Conservation (phyloP, 2,888 invertebrate genomes). For the Lepetodrilus schrolli region DNA sequence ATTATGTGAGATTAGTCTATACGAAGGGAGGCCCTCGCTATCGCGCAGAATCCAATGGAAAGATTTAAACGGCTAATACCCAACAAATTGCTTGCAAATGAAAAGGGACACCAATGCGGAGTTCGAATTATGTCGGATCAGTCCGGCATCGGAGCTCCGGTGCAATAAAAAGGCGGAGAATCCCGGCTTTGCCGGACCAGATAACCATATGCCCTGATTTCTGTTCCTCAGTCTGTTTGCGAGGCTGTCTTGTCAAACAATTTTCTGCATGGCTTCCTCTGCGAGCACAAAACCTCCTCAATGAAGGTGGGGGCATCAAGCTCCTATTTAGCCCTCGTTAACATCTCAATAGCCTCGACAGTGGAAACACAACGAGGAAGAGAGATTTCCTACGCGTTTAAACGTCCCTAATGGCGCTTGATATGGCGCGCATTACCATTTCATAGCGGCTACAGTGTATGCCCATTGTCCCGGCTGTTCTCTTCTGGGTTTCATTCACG, state of each 20-base stretch:
- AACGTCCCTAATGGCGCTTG: constrained; percentile 41
- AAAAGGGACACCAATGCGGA: constrained; percentile 36
- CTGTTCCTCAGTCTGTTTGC: constrained; percentile 9
- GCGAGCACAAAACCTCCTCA: constrained; percentile 20
- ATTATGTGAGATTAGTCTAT: constrained; percentile 46
- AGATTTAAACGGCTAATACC: constrained; percentile 51
- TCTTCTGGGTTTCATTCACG: background rate
- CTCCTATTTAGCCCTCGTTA: background rate
- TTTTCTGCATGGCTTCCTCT: constrained; percentile 27
- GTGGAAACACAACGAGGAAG: constrained; percentile 26
- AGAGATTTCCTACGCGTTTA: constrained; percentile 26
- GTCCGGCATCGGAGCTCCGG: background rate
- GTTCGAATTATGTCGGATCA: constrained; percentile 10
- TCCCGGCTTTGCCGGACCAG: constrained; percentile 29
- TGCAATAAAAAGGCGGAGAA: constrained; percentile 28
- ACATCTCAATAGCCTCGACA: constrained; percentile 12
- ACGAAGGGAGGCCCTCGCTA: constrained; percentile 36
- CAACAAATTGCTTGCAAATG: constrained; percentile 59
- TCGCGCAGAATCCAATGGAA: constrained; percentile 38
- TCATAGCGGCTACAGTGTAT: constrained; percentile 5
- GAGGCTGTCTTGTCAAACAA: constrained; percentile 27
- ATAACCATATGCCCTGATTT: constrained; percentile 29
- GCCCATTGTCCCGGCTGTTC: constrained; percentile 4
- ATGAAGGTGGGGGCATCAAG: constrained; percentile 9
- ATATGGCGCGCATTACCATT: constrained; percentile 44